Evolutionary conservation across 2,888 invertebrate genomes (phyloP).

Genomic region (Drosophila testacea): DNA sequence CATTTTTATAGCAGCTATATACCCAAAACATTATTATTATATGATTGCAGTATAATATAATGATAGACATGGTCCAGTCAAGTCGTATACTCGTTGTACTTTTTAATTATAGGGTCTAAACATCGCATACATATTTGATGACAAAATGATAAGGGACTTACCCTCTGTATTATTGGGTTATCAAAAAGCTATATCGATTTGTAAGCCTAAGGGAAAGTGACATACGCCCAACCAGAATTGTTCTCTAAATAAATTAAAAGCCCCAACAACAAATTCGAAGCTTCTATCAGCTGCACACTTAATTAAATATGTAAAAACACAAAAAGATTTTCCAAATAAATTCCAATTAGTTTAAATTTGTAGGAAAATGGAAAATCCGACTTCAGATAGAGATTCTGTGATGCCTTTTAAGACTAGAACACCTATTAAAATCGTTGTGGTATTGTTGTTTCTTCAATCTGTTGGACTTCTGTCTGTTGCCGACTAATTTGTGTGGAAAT

Average conservation of each 20-base stretch:
- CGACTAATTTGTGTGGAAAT: constrained; percentile 65
- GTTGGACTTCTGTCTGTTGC: constrained; percentile 26
- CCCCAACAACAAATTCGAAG: constrained; percentile 13
- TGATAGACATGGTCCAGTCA: no score
- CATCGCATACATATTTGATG: not conserved
- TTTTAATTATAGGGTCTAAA: no score
- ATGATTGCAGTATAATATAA: not conserved
- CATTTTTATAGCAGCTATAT: not conserved
- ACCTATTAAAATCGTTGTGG: constrained; percentile 37
- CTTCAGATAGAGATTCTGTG: constrained; percentile 9
- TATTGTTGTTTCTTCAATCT: constrained; percentile 41
- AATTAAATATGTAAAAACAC: constrained; percentile 55
- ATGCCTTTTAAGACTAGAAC: constrained; percentile 36
- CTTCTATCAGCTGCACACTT: constrained; percentile 43
- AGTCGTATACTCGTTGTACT: no score
- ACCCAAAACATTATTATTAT: not conserved
- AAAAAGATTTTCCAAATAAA: constrained; percentile 53
- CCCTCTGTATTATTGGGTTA: not conserved
- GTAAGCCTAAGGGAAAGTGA: constrained; percentile 9
- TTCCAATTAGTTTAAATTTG: constrained; percentile 68
- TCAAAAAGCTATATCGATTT: constrained; percentile 17
- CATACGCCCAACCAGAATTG: not conserved
- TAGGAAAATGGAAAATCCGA: constrained; percentile 20
- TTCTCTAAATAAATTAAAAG: constrained; percentile 39
- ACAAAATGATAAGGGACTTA: not conserved